A percentile compares a stretch with the other conserved stretches of the same genome.
phyloP scores from a whole-genome alignment of 2,113 vertebrate species.

The Oceanodroma tethys region DNA sequence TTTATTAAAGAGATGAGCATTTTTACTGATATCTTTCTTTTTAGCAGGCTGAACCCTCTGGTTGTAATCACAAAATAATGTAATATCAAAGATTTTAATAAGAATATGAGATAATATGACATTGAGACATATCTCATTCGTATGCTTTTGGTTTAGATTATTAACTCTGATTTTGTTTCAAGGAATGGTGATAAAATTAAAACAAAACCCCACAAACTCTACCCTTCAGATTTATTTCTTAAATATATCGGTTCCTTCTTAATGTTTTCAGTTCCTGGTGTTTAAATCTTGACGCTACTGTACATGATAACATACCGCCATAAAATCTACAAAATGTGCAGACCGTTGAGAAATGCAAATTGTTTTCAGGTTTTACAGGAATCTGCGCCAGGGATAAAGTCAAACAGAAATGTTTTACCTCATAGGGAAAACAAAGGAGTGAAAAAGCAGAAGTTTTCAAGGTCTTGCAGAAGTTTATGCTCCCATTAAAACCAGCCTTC shows the following conservation, averaged over 20 bases:
- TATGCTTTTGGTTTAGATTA: neutral
- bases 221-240: slow-evolving; percentile 19
- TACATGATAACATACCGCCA: neutral
- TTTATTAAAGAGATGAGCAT: slow-evolving; percentile 26
- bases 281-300: slow-evolving; percentile 30
- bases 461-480: neutral
- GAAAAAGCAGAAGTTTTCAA: neutral
- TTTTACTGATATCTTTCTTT: slow-evolving; percentile 26
- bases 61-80: slow-evolving; percentile 5
- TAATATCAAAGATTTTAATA: neutral
- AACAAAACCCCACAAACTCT: neutral
- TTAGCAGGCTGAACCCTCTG: neutral
- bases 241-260: neutral
- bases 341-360: slow-evolving; percentile 49
- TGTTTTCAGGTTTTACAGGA: neutral
- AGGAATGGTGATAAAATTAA: neutral
- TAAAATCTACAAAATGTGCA: slow-evolving; percentile 23
- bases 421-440: neutral
- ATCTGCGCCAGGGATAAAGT: neutral
- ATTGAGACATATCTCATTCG: neutral
- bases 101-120: neutral
- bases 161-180: neutral
- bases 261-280: neutral
- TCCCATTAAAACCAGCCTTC: neutral
- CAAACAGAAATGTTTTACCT: neutral